These are phyloP conservation scores for Polydrusus tereticollis DNA, from an alignment of 2,888 invertebrate genomes.

Conservation along the genomic window DNA sequence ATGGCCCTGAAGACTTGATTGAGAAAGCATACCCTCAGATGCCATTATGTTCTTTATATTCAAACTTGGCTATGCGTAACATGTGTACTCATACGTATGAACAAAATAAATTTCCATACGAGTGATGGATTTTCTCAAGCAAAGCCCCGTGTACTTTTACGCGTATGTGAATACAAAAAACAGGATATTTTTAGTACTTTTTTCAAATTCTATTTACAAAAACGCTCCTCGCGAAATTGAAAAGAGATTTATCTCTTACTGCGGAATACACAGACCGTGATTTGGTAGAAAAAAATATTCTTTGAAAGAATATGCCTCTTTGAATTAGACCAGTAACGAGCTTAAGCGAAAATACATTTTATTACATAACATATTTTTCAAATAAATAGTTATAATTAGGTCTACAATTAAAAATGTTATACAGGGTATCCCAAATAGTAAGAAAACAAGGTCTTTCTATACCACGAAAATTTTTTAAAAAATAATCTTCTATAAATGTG, in stretches of 20 bases:
- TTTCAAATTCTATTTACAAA: constrained; percentile 9
- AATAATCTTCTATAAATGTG: no score
- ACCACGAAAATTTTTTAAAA: no score
- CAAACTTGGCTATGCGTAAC: constrained; percentile 1
- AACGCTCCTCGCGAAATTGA: constrained; percentile 2
- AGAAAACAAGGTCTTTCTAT: no score
- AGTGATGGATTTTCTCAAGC: constrained; percentile 5
- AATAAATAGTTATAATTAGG: no score
- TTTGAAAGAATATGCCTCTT: not conserved
- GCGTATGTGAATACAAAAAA: constrained; percentile 9
- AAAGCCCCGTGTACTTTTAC: constrained; percentile 2
- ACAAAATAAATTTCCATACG: constrained; percentile 16
- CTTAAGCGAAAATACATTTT: no score
- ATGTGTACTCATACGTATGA: constrained; percentile 12
- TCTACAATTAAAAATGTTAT: no score
- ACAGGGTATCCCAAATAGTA: no score
- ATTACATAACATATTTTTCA: no score
- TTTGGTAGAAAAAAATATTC: not conserved
- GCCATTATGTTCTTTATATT: not conserved
- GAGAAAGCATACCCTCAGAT: not conserved
- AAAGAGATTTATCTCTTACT: constrained; percentile 9
- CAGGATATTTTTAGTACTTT: constrained; percentile 2
- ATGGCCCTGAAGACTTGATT: no score
- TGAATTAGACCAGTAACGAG: not conserved
- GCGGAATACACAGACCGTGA: not conserved